These are phyloP conservation scores for Pristionchus maxplancki DNA, from an alignment of 2,888 invertebrate species.

Conservation along the genomic window DNA sequence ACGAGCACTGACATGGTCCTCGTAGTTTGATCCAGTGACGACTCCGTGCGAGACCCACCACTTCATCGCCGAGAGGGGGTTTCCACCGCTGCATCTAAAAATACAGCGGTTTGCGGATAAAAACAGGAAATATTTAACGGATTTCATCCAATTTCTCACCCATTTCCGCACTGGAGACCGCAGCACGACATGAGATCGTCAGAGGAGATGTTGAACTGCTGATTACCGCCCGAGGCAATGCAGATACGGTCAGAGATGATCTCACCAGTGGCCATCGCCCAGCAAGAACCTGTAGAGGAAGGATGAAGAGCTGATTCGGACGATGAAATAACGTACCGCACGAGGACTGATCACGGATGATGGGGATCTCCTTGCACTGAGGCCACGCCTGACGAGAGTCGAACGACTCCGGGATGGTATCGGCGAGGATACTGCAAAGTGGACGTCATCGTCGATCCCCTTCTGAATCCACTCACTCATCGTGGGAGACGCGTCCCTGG, in stretches of 20 bases:
- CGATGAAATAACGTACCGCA: conserved; percentile 56
- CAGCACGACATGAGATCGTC: conserved; percentile 79
- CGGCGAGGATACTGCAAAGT: conserved; percentile 43
- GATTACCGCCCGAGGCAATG: conserved; percentile 78
- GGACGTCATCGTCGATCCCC: background rate
- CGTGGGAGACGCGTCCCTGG: conserved; percentile 20
- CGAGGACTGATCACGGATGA: conserved; percentile 66
- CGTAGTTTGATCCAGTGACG: conserved; percentile 87
- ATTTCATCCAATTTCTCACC: conserved; percentile 62
- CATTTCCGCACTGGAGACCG: conserved; percentile 78
- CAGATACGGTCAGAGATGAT: conserved; percentile 80
- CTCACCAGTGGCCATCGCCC: conserved; percentile 82
- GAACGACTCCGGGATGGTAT: conserved; percentile 62
- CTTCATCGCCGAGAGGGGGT: conserved; percentile 88
- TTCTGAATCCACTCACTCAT: background rate
- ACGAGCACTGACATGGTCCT: conserved; percentile 41
- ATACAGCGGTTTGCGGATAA: background rate
- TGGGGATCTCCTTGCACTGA: conserved; percentile 59
- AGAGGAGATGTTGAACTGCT: conserved; percentile 73
- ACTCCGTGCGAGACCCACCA: conserved; percentile 89
- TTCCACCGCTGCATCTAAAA: conserved; percentile 83
- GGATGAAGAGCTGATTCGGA: too few relatives aligned
- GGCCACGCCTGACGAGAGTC: conserved; percentile 66
- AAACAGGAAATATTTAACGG: too few relatives aligned
- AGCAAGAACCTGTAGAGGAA: conserved; percentile 86